Evolutionary conservation across 2,888 invertebrate species (phyloP).

Genomic region (Chirona hameri): DNA sequence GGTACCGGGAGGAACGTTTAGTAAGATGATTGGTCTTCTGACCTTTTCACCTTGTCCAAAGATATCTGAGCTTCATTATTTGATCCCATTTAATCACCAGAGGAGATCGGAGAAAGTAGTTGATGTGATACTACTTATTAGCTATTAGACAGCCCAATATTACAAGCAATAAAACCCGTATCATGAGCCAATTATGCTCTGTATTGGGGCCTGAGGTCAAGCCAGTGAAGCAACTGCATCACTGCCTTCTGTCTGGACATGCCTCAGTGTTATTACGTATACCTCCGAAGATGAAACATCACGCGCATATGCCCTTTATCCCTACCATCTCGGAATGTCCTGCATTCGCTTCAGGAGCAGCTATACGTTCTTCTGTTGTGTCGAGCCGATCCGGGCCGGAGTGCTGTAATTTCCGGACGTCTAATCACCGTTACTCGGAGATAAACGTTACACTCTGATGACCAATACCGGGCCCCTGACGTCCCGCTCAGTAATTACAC

Average conservation of each 20-base stretch:
- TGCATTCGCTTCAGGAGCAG: background rate
- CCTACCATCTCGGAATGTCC: no score
- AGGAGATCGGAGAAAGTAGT: background rate
- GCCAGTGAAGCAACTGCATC: background rate
- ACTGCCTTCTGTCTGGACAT: no score
- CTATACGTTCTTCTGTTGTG: background rate
- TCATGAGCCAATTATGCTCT: background rate
- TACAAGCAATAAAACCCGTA: background rate
- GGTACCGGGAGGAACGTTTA: no score
- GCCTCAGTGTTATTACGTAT: no score
- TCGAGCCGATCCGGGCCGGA: background rate
- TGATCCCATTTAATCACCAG: background rate
- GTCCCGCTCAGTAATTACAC: conserved; percentile 43
- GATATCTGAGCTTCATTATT: background rate
- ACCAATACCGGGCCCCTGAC: conserved; percentile 56
- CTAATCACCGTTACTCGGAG: background rate
- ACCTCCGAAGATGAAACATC: no score
- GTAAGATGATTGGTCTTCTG: no score
- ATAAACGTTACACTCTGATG: conserved; percentile 48
- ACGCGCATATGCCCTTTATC: no score
- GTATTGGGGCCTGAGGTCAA: background rate
- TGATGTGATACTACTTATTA: background rate
- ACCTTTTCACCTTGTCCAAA: background rate
- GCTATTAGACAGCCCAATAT: background rate
- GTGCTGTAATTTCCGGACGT: background rate